phyloP scores from a whole-genome alignment of 1,140 invertebrate genomes.

The Helicoverpa armigera region DNA sequence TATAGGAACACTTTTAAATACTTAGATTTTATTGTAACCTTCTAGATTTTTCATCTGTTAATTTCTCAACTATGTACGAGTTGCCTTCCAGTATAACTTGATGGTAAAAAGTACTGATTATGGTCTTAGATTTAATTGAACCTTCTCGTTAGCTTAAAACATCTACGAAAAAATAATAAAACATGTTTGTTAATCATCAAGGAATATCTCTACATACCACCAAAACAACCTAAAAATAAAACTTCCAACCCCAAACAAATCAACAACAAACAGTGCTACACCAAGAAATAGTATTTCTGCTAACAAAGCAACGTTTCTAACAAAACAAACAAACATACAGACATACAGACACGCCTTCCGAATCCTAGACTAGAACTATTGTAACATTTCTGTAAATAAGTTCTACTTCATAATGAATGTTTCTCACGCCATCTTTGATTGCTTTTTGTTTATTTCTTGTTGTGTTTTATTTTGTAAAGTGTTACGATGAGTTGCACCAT shows the following conservation, averaged over 20 bases:
- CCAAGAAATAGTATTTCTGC: background rate
- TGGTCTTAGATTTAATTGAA: no score
- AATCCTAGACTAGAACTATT: constrained; percentile 9
- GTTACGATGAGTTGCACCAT: no score
- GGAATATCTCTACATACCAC: background rate
- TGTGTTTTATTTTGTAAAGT: background rate
- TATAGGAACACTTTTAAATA: no score
- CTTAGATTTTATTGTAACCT: no score
- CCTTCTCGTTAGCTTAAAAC: no score
- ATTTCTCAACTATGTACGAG: no score
- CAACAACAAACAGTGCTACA: background rate
- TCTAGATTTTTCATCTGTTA: no score
- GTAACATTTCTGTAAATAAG: background rate
- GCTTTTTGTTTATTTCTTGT: constrained; percentile 2
- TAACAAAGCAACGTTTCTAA: background rate
- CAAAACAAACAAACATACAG: background rate
- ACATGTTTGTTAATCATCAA: no score
- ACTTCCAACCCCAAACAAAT: no score
- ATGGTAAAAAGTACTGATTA: no score
- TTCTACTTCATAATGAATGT: constrained; percentile 1
- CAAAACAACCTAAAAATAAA: background rate
- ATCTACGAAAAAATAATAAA: no score
- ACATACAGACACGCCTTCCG: background rate
- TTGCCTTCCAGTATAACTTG: no score
- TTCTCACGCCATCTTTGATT: constrained; percentile 14